A percentile compares a stretch with the other conserved stretches of the same genome.
phyloP scores from a whole-genome alignment of 2,888 invertebrate genomes.

The Cephus rjabovi region DNA sequence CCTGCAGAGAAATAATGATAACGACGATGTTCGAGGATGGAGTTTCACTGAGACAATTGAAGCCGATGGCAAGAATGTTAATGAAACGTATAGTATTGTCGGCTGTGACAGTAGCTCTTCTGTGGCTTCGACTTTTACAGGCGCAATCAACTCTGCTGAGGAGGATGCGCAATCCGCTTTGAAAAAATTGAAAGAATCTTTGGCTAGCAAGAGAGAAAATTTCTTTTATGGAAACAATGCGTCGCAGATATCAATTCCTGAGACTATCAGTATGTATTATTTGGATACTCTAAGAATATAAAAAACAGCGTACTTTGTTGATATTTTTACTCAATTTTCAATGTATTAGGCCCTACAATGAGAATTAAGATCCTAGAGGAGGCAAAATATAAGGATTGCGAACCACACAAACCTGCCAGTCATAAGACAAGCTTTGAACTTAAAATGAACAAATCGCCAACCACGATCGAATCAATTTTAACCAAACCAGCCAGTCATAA shows the following conservation, averaged over 20 bases:
- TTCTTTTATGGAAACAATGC: constrained; percentile 46
- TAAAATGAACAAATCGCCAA: constrained; percentile 39
- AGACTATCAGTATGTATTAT: background rate
- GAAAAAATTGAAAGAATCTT: constrained; percentile 41
- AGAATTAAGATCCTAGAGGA: constrained; percentile 28
- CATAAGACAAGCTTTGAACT: constrained; percentile 51
- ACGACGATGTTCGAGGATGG: background rate
- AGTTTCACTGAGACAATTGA: background rate
- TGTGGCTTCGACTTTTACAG: constrained; percentile 20
- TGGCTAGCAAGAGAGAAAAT: constrained; percentile 44
- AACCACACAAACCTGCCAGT: constrained; percentile 55
- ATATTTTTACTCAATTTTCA: background rate
- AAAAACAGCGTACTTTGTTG: background rate
- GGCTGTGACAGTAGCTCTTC: constrained; percentile 12
- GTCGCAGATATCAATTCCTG: constrained; percentile 19
- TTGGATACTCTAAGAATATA: background rate
- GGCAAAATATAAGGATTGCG: constrained; percentile 41
- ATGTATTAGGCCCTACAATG: constrained; percentile 22
- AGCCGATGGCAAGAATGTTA: background rate
- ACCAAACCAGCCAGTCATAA: constrained; percentile 19
- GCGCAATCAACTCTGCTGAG: constrained; percentile 29
- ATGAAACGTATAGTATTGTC: background rate
- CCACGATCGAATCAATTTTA: constrained; percentile 35
- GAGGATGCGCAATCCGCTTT: constrained; percentile 40
- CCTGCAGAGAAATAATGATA: background rate